These are phyloP conservation scores for Nibea albiflora DNA, from an alignment of 2,113 vertebrate genomes.

Conservation along the genomic window DNA sequence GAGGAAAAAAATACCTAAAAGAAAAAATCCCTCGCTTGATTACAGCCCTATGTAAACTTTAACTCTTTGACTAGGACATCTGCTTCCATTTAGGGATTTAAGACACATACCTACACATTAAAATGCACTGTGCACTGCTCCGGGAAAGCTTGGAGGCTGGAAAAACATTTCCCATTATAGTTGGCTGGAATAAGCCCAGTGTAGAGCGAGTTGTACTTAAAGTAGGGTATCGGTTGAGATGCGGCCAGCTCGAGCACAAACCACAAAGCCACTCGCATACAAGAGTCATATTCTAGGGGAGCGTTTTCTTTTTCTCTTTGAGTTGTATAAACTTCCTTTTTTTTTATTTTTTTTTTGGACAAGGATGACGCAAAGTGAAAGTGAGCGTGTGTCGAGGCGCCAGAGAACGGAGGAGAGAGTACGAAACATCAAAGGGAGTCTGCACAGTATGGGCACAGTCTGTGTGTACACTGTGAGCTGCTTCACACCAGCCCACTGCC, in stretches of 20 bases:
- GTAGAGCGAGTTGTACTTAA: constrained; percentile 60
- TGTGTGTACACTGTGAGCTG: constrained; percentile 10
- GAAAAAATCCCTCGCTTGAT: constrained; percentile 72
- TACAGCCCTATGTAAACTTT: constrained; percentile 83
- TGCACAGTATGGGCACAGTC: constrained; percentile 11
- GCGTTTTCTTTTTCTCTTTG: constrained; percentile 33
- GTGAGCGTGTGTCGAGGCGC: constrained; percentile 18
- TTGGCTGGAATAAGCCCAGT: constrained; percentile 66
- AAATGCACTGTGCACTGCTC: constrained; percentile 61
- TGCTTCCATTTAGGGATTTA: constrained; percentile 86
- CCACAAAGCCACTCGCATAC: constrained; percentile 55
- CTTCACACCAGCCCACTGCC: constrained; percentile 43
- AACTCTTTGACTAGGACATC: constrained; percentile 74
- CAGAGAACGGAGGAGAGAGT: neutral
- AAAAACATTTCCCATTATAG: constrained; percentile 79
- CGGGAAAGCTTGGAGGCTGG: constrained; percentile 66
- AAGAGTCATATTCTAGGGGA: constrained; percentile 17
- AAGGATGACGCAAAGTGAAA: constrained; percentile 34
- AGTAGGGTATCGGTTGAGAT: constrained; percentile 54
- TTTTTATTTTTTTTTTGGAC: neutral
- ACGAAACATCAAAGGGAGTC: constrained; percentile 27
- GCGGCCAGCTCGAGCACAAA: constrained; percentile 48
- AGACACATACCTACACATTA: constrained; percentile 82
- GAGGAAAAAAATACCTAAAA: constrained; percentile 58
- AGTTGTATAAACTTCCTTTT: constrained; percentile 44